phyloP scores from a whole-genome alignment of 2,797 vertebrate species.

The Hippoglossus hippoglossus region DNA sequence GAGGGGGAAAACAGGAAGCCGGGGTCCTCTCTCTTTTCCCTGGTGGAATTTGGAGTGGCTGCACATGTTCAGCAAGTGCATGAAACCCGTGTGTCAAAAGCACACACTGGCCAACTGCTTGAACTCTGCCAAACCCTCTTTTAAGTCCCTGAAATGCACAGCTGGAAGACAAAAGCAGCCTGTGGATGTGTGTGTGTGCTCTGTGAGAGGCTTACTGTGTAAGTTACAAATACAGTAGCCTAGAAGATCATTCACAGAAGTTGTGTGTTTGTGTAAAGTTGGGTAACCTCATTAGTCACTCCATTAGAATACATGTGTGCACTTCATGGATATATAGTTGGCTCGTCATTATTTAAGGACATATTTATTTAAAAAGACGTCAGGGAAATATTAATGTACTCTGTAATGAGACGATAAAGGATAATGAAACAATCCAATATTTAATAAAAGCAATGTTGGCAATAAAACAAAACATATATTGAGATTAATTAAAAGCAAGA shows the following conservation, averaged over 20 bases:
- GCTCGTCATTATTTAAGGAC: too few relatives aligned
- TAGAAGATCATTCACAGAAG: constrained; percentile 2
- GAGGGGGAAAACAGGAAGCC: constrained; percentile 65
- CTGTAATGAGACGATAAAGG: too few relatives aligned
- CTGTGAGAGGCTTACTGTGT: constrained; percentile 8
- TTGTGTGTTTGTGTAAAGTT: neutral
- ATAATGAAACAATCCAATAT: too few relatives aligned
- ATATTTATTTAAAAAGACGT: too few relatives aligned
- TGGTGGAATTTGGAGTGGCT: constrained; percentile 54
- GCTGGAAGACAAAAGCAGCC: constrained; percentile 60
- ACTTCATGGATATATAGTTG: too few relatives aligned
- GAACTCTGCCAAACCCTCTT: constrained; percentile 40
- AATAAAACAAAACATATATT: too few relatives aligned
- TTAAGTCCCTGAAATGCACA: constrained; percentile 67
- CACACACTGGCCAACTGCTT: constrained; percentile 56
- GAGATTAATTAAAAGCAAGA: too few relatives aligned
- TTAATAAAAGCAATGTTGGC: too few relatives aligned
- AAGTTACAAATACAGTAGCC: constrained; percentile 9
- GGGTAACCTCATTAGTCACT: too few relatives aligned
- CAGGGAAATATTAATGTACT: too few relatives aligned
- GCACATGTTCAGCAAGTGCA: constrained; percentile 58
- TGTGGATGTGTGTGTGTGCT: constrained; percentile 13
- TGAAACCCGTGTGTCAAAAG: constrained; percentile 46
- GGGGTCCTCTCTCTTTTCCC: constrained; percentile 24
- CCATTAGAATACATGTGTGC: neutral